Conservation (phyloP, 1,140 invertebrate genomes). For the Ericerus pela region DNA sequence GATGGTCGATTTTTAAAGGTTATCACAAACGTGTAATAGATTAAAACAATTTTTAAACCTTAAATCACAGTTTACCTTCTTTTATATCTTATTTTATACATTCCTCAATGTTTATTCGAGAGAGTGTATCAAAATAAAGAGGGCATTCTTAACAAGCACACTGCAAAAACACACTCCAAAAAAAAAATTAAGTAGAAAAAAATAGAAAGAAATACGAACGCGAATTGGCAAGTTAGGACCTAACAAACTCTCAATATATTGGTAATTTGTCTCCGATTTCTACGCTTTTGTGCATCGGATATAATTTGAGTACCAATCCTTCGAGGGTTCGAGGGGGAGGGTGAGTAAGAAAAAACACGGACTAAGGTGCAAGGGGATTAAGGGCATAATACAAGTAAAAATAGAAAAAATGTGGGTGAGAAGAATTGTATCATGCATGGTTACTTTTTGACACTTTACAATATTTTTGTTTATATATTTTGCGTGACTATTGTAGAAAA, state of each 20-base stretch:
- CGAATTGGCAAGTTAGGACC: conserved; percentile 1
- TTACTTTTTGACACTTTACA: neutral
- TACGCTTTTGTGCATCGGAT: conserved; percentile 1
- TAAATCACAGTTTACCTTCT: too few relatives aligned
- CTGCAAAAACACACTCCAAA: too few relatives aligned
- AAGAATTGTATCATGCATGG: neutral
- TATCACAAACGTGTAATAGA: too few relatives aligned
- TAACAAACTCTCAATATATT: conserved; percentile 1
- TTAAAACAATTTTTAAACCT: too few relatives aligned
- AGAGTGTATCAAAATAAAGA: neutral
- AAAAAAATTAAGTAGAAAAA: too few relatives aligned
- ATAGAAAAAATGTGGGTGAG: conserved; percentile 12
- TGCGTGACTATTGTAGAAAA: neutral
- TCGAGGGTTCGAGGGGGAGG: too few relatives aligned
- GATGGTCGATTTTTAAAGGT: too few relatives aligned
- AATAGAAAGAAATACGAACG: conserved; percentile 2
- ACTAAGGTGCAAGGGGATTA: neutral
- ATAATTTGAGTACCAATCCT: too few relatives aligned
- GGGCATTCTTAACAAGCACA: too few relatives aligned
- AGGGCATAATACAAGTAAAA: neutral
- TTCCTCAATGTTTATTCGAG: neutral
- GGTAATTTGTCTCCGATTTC: conserved; percentile 4
- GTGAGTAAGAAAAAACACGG: too few relatives aligned
- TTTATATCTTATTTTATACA: too few relatives aligned
- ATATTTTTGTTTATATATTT: conserved; percentile 7